Evolutionary conservation across 2,797 vertebrate genomes (phyloP).

Genomic region (Myotis vivesi): DNA sequence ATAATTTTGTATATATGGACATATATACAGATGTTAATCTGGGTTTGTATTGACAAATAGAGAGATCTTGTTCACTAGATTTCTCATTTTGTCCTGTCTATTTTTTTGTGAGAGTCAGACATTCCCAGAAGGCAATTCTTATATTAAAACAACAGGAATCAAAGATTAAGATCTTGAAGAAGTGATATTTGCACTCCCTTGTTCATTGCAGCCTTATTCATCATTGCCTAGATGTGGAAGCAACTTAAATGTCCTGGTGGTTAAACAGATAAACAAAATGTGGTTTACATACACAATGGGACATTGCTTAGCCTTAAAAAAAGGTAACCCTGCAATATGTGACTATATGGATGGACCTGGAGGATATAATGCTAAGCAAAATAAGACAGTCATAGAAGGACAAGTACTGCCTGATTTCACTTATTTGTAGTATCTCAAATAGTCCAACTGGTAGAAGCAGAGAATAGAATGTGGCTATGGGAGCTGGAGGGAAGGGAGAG

Average conservation of each 20-base stretch:
- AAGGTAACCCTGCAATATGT: background rate
- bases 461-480: background rate
- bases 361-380: background rate
- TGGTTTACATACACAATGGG: background rate
- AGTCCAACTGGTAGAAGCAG: background rate
- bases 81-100: slow-evolving; percentile 19
- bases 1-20: background rate
- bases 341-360: background rate
- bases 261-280: background rate
- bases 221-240: background rate
- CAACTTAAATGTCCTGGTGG: background rate
- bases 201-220: background rate
- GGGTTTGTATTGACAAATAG: background rate
- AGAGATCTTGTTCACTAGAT: slow-evolving; percentile 25
- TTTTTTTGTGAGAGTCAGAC: background rate
- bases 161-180: background rate
- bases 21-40: background rate
- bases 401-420: background rate
- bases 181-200: background rate
- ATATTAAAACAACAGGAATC: background rate
- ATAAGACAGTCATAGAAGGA: background rate
- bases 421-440: background rate
- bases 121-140: background rate
- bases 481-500: background rate
- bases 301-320: background rate